These are phyloP conservation scores for Stegodyphus mimosarum DNA, from an alignment of 1,140 invertebrate species.

Conservation along the genomic window DNA sequence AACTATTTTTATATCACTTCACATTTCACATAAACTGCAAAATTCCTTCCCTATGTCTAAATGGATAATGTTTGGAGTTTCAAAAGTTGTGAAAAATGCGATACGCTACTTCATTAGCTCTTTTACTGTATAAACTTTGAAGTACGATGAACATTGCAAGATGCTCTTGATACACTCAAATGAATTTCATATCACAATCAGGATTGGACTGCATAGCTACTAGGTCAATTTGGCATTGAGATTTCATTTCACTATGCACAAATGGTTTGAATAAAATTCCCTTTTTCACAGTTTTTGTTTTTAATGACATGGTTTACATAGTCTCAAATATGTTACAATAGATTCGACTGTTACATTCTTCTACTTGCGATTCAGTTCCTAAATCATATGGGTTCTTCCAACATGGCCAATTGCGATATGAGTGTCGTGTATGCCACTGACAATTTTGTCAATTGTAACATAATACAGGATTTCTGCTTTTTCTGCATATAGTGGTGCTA, in stretches of 20 bases:
- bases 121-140: not conserved
- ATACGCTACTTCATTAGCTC: slow-evolving; percentile 2
- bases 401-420: too few relatives aligned
- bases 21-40: not conserved
- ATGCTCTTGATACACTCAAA: not conserved
- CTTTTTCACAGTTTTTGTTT: too few relatives aligned
- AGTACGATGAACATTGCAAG: not conserved
- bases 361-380: too few relatives aligned
- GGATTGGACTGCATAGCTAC: not conserved
- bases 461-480: too few relatives aligned
- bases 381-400: too few relatives aligned
- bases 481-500: too few relatives aligned
- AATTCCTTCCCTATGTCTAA: not conserved
- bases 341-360: too few relatives aligned
- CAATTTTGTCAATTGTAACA: too few relatives aligned
- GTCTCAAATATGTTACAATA: too few relatives aligned
- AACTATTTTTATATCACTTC: too few relatives aligned
- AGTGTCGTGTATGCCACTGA: too few relatives aligned
- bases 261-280: not conserved
- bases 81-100: slow-evolving; percentile 1
- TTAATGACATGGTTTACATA: too few relatives aligned
- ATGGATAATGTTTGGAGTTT: not conserved
- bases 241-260: not conserved
- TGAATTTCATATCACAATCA: not conserved
- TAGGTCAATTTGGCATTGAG: not conserved